Conservation (phyloP, 2,797 vertebrate species). For the Gambelia wislizenii region DNA sequence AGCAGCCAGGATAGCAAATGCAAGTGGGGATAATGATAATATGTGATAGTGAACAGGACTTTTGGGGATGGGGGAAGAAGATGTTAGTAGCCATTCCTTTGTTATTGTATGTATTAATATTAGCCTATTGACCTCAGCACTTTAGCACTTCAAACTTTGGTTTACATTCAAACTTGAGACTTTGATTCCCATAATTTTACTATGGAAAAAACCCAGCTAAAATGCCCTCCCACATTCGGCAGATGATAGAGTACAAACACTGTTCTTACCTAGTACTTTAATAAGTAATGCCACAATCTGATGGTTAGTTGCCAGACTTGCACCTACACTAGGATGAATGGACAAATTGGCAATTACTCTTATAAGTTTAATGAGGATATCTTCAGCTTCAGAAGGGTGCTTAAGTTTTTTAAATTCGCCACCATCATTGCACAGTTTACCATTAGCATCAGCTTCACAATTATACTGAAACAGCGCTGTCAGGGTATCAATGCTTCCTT, state of each 20-base stretch:
- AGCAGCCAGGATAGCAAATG: not conserved
- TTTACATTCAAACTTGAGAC: not conserved
- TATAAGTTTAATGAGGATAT: slow-evolving; percentile 92
- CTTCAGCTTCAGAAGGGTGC: slow-evolving; percentile 78
- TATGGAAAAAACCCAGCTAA: not conserved
- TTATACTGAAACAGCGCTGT: slow-evolving; percentile 85
- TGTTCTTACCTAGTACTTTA: slow-evolving; percentile 85
- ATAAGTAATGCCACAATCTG: slow-evolving; percentile 83
- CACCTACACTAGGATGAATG: slow-evolving; percentile 85
- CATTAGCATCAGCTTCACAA: slow-evolving; percentile 72
- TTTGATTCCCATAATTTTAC: not conserved
- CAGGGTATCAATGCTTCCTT: slow-evolving; percentile 81
- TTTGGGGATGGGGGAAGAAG: not conserved
- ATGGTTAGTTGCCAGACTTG: slow-evolving; percentile 79
- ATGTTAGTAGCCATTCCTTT: not conserved
- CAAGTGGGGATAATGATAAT: not conserved
- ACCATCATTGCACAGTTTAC: not conserved
- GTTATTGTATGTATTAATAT: not conserved
- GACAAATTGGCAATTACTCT: slow-evolving; percentile 92
- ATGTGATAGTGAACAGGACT: not conserved
- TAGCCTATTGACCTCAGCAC: not conserved
- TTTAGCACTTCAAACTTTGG: not conserved
- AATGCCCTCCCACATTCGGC: not conserved
- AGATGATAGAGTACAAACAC: not conserved
- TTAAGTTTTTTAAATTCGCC: not conserved